Percentiles rank a stretch among this genome's conserved stretches.
These are phyloP conservation scores for Brachylomia viminalis DNA, from an alignment of 2,888 invertebrate genomes.

Conservation along the genomic window DNA sequence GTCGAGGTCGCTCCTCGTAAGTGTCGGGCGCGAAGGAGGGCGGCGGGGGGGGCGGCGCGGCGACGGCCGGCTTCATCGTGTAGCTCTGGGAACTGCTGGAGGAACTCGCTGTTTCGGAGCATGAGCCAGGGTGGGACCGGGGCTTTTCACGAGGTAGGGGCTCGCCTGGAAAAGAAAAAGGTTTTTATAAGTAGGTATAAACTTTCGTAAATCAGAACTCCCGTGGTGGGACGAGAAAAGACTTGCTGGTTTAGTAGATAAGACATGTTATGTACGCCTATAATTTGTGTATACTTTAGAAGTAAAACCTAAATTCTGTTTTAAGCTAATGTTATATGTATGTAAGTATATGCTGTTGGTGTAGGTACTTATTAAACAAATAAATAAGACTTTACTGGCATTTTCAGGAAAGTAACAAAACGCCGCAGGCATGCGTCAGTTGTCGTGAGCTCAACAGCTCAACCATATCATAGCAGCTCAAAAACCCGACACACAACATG, in stretches of 20 bases:
- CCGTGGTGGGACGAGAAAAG: background rate
- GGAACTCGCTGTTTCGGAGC: conserved; percentile 90
- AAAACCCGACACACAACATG: background rate
- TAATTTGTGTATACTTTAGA: no score
- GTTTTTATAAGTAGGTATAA: no score
- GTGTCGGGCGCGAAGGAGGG: conserved; percentile 75
- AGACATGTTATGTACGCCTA: no score
- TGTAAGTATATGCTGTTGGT: no score
- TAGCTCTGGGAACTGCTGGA: conserved; percentile 88
- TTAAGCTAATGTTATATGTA: no score
- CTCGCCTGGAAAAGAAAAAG: conserved; percentile 70
- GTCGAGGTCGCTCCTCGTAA: conserved; percentile 75
- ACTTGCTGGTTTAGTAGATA: background rate
- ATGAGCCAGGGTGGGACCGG: conserved; percentile 76
- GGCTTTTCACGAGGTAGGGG: conserved; percentile 72
- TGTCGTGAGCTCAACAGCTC: conserved; percentile 10
- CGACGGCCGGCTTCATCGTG: conserved; percentile 74
- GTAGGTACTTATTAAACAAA: no score
- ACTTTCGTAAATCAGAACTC: background rate
- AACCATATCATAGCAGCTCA: background rate
- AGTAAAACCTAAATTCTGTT: no score
- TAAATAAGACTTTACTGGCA: background rate
- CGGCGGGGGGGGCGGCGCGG: conserved; percentile 78
- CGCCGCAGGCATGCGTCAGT: background rate
- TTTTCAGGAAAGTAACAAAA: background rate